phyloP scores from a whole-genome alignment of 2,888 invertebrate species.

The Endomychus coccineus region DNA sequence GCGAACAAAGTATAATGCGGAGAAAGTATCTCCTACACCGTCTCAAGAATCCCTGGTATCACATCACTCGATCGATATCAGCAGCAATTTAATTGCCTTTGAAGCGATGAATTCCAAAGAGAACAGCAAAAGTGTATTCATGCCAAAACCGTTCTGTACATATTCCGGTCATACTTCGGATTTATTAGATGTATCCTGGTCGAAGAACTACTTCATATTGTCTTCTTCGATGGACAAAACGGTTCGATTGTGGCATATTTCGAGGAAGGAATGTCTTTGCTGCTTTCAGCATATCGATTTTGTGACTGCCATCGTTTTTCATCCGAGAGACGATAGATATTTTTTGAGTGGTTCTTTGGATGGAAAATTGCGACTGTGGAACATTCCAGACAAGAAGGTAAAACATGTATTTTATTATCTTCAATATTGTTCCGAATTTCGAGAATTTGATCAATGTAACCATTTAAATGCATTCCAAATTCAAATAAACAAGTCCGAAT shows the following conservation, averaged over 20 bases:
- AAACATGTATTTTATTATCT: slow-evolving; percentile 1
- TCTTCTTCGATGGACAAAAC: slow-evolving; percentile 99
- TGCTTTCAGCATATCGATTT: slow-evolving; percentile 99
- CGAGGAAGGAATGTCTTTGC: slow-evolving; percentile 92
- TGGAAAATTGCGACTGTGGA: slow-evolving; percentile 97
- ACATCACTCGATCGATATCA: slow-evolving; percentile 60
- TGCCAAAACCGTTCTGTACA: slow-evolving; percentile 84
- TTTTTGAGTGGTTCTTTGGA: slow-evolving; percentile 96
- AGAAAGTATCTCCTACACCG: slow-evolving; percentile 86
- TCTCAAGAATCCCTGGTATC: slow-evolving; percentile 87
- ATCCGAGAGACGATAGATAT: slow-evolving; percentile 84
- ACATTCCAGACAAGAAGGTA: slow-evolving; percentile 95
- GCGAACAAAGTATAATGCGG: slow-evolving; percentile 89
- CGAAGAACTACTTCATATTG: slow-evolving; percentile 96
- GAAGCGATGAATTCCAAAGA: slow-evolving; percentile 58
- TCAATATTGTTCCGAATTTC: too few species aligned
- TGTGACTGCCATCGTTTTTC: slow-evolving; percentile 97
- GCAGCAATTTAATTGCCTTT: slow-evolving; percentile 48
- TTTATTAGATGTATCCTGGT: slow-evolving; percentile 95
- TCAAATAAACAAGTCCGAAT: too few species aligned
- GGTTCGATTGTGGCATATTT: slow-evolving; percentile 95
- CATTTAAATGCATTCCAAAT: too few species aligned
- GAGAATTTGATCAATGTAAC: too few species aligned
- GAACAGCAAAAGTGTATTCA: slow-evolving; percentile 60
- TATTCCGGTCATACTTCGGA: slow-evolving; percentile 95